These are phyloP conservation scores for Macaca fascicularis DNA, from an alignment of 2,113 vertebrate genomes.

Conservation along the genomic window DNA sequence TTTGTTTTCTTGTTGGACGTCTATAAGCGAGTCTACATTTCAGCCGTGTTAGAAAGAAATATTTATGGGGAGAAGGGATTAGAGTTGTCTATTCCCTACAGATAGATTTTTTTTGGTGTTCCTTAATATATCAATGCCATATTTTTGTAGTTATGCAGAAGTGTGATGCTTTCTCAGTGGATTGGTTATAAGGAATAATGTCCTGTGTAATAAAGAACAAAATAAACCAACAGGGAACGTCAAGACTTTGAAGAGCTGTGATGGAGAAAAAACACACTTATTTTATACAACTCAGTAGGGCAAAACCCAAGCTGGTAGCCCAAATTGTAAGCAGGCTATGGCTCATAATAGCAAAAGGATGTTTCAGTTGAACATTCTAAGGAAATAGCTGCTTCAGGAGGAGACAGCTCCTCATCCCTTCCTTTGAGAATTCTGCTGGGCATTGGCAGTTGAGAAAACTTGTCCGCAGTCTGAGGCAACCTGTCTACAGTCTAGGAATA, in stretches of 20 bases:
- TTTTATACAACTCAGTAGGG: background rate
- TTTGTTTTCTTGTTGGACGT: conserved; percentile 48
- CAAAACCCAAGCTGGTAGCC: background rate
- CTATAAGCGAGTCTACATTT: conserved; percentile 20
- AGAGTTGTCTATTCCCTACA: background rate
- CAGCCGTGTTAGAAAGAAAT: background rate
- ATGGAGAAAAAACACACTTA: background rate
- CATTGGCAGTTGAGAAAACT: background rate
- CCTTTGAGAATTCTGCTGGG: background rate
- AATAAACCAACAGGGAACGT: background rate
- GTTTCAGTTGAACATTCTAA: background rate
- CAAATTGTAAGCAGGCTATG: background rate
- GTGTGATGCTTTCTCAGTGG: background rate
- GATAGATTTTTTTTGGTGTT: conserved; percentile 16
- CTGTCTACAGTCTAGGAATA: background rate
- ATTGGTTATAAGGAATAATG: background rate
- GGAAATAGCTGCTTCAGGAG: background rate
- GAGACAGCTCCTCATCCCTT: background rate
- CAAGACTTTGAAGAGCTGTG: background rate
- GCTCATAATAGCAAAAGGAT: background rate
- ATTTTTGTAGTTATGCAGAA: conserved; percentile 27
- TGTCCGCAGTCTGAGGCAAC: background rate
- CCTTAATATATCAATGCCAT: background rate
- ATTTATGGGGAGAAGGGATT: conserved; percentile 31
- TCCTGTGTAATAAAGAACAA: background rate